Percentiles rank a stretch among this genome's conserved stretches.
Evolutionary conservation across 2,113 vertebrate species (phyloP).

Genomic region (Gasterosteus aculeatus): DNA sequence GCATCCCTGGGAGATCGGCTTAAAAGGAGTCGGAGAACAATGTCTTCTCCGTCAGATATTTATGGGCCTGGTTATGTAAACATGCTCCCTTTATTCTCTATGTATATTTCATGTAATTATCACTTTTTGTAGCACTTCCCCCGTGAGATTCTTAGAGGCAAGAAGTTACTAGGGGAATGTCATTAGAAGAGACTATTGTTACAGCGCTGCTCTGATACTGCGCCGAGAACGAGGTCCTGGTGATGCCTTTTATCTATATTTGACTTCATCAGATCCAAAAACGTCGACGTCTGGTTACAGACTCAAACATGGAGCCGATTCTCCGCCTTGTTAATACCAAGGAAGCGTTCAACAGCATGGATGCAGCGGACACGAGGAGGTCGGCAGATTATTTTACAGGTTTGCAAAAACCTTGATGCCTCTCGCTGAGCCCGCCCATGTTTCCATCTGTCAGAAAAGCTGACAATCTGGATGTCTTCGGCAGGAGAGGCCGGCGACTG

Average conservation of each 20-base stretch:
- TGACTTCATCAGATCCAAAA: constrained; percentile 72
- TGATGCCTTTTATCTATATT: constrained; percentile 75
- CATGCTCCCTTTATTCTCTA: constrained; percentile 97
- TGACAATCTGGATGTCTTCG: constrained; percentile 50
- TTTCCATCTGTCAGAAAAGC: constrained; percentile 44
- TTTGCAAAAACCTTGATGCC: constrained; percentile 38
- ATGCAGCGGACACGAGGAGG: constrained; percentile 28
- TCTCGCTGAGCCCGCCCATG: constrained; percentile 12
- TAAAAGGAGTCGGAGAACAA: constrained; percentile 97
- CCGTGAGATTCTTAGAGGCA: constrained; percentile 85
- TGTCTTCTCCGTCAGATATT: constrained; percentile 99
- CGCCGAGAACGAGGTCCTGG: constrained; percentile 50
- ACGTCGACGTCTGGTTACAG: constrained; percentile 57
- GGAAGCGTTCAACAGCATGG: constrained; percentile 8
- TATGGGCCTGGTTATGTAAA: constrained; percentile 99
- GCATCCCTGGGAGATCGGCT: constrained; percentile 94
- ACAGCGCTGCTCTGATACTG: constrained; percentile 60
- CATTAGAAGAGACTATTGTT: constrained; percentile 90
- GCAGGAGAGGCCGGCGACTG: constrained; percentile 45
- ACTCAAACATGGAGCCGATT: constrained; percentile 8
- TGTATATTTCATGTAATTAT: constrained; percentile 99
- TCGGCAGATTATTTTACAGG: constrained; percentile 42
- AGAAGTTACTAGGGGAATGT: constrained; percentile 95
- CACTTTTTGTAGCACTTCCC: constrained; percentile 94
- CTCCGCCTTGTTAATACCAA: constrained; percentile 38